phyloP scores from a whole-genome alignment of 2,888 invertebrate genomes.

The Pediacus dermestoides region DNA sequence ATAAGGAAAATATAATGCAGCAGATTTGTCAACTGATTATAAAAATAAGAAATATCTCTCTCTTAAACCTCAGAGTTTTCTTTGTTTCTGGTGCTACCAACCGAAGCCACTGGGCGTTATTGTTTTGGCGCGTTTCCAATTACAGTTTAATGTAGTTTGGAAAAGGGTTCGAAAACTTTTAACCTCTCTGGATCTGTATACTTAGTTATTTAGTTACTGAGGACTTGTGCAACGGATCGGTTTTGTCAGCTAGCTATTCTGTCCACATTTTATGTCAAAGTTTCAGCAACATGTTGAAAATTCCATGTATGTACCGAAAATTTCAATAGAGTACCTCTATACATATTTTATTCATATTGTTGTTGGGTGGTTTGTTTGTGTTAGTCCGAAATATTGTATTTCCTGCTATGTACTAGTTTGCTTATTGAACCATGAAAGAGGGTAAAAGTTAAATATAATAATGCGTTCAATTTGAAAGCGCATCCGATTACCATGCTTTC shows the following conservation, averaged over 20 bases:
- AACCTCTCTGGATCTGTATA: conserved; percentile 29
- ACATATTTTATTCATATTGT: no score
- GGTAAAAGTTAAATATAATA: no score
- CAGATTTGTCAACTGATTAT: conserved; percentile 10
- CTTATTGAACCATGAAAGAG: no score
- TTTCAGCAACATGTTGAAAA: no score
- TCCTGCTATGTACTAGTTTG: no score
- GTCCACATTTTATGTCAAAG: no score
- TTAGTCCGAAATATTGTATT: no score
- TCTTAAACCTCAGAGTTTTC: conserved; percentile 21
- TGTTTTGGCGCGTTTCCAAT: conserved; percentile 34
- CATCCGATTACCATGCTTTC: conserved; percentile 25
- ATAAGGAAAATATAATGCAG: conserved; percentile 7
- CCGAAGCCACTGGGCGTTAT: conserved; percentile 30
- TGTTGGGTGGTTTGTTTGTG: no score
- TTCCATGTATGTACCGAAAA: no score
- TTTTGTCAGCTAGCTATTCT: no score
- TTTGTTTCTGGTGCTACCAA: conserved; percentile 26
- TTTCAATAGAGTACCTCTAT: no score
- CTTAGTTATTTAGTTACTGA: conserved; percentile 30
- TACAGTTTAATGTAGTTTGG: conserved; percentile 34
- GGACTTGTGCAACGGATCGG: conserved; percentile 23
- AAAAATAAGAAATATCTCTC: conserved; percentile 17
- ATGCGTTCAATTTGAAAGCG: no score
- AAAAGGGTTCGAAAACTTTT: conserved; percentile 33